phyloP scores from a whole-genome alignment of 2,797 vertebrate species.

The Chromobotia macracanthus region DNA sequence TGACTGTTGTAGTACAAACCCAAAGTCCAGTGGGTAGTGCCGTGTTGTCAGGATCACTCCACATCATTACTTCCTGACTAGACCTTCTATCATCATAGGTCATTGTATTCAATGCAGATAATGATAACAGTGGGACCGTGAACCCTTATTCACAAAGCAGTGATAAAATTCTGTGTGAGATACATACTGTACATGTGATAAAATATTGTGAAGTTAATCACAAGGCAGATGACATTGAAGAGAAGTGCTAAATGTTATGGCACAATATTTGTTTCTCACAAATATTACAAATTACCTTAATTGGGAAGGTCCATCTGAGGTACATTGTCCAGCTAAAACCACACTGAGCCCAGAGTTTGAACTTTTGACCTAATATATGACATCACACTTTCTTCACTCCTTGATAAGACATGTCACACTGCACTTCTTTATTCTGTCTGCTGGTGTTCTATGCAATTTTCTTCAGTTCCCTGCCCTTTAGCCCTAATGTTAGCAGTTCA shows the following conservation, averaged over 20 bases:
- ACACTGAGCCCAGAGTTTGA: background rate
- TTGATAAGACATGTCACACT: constrained; percentile 27
- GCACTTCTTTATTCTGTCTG: background rate
- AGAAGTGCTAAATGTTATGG: background rate
- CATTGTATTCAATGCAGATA: constrained; percentile 2
- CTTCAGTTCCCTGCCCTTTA: background rate
- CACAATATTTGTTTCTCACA: background rate
- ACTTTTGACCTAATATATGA: constrained; percentile 27
- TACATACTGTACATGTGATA: background rate
- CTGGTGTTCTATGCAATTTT: background rate
- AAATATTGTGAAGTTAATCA: background rate
- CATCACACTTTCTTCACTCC: constrained; percentile 19
- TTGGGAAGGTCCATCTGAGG: background rate
- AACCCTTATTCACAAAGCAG: background rate
- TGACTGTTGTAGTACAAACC: constrained; percentile 37
- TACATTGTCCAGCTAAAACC: background rate
- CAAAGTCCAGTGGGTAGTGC: constrained; percentile 61
- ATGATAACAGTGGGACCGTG: constrained; percentile 3
- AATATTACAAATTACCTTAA: background rate
- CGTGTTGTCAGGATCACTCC: constrained; percentile 56
- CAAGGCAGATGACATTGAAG: background rate
- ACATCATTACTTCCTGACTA: constrained; percentile 40
- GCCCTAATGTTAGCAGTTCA: background rate
- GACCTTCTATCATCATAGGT: constrained; percentile 19
- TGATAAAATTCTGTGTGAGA: background rate